Evolutionary conservation across 2,113 vertebrate species (phyloP), one percentile per base, ranked within the genome.

Genomic region (Mungos mungo): DNA sequence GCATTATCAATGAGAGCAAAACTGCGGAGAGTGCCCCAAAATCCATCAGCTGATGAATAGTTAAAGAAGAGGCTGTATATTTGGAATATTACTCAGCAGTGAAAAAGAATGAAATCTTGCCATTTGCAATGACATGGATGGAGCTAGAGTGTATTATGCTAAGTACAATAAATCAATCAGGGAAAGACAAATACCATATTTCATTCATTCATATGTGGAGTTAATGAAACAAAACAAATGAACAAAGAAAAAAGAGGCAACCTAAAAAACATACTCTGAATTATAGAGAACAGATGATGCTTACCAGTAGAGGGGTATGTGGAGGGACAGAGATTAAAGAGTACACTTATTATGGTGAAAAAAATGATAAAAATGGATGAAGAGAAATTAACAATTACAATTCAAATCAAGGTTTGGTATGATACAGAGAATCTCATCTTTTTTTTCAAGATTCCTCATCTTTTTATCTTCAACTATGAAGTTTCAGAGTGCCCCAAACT

Each of bases 381-480:
- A 76, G 95, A 92, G 21, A 88, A 95, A 90, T 21, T 60, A 95
- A 84, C 27, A 84, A 79, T 19, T 76, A 14, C 52, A 90, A 71
- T 79, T 97, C 47, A 95, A 93, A 76, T 41, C 66, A 94, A 84
- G 68, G 50, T 47, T 50, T 74, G 31, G 54, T 92, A 79, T 60
- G 23, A 83, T 45, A 54, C 11, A 88, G 50, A 95, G 85, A 93
- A 83, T 66, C 29, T 50, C 41, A 41, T 63, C 71, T 95, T 81
- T 95, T 95, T 71, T 47, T 19, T 94, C 41, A 97, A 93, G 23
- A 52, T 54, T 95, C 31, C 50, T 95, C n/a, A 82, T 93, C 16
- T 80, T 95, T 83, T 66, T 31, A 84, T 92, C 12, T 2, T 54
- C 52, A 16, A 54, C n/a, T 86, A 9, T 52, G 92, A 82, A 33